These are phyloP conservation scores for Parnassius apollo DNA, from an alignment of 2,888 invertebrate genomes.

Conservation along the genomic window DNA sequence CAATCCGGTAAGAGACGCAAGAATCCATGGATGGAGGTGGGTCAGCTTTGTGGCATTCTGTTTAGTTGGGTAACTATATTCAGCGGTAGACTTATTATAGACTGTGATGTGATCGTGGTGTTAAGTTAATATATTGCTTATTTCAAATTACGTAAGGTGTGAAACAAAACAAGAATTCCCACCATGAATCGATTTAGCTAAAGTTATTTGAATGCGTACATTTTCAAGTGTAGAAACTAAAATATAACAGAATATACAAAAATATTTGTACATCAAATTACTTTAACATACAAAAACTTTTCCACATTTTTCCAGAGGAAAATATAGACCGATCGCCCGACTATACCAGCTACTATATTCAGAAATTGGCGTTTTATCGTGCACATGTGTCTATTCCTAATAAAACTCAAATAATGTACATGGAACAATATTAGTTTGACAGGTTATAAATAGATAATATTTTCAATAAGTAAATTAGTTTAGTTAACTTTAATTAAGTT, in stretches of 20 bases:
- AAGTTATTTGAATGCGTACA: not conserved
- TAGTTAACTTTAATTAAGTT: not conserved
- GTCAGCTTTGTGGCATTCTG: not conserved
- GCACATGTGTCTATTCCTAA: constrained; percentile 30
- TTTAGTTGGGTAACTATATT: not conserved
- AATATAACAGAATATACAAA: not conserved
- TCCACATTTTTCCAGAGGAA: constrained; percentile 26
- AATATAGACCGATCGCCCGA: constrained; percentile 20
- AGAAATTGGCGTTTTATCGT: constrained; percentile 33
- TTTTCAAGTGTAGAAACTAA: not conserved
- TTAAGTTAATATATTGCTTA: no score
- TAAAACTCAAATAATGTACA: constrained; percentile 33
- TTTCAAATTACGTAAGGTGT: not conserved
- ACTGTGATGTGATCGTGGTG: no score
- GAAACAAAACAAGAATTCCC: not conserved
- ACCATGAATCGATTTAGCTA: not conserved
- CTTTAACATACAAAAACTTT: no score
- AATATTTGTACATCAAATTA: not conserved
- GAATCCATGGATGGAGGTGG: no score
- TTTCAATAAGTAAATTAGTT: not conserved
- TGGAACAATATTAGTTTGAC: constrained; percentile 31
- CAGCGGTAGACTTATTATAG: not conserved
- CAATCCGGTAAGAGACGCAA: no score
- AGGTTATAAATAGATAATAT: constrained; percentile 21
- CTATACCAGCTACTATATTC: constrained; percentile 30